phyloP scores from a whole-genome alignment of 2,888 invertebrate genomes.

The Nezara viridula region DNA sequence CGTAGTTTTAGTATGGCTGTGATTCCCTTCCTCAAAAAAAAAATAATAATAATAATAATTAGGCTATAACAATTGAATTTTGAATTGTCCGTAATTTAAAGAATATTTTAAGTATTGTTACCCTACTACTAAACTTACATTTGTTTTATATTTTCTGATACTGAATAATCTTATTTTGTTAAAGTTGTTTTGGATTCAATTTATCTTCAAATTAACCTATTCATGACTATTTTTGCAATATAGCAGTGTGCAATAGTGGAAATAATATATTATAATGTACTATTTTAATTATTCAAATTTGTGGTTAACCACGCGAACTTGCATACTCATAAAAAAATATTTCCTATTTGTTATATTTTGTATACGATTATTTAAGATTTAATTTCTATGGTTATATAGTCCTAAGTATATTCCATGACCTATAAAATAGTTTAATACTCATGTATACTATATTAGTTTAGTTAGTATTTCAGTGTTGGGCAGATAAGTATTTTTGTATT shows the following conservation, averaged over 20 bases:
- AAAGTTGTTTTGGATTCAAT: background rate
- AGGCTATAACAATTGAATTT: background rate
- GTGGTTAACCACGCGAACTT: background rate
- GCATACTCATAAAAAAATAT: background rate
- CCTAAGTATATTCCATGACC: slow-evolving; percentile 35
- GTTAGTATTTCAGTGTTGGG: slow-evolving; percentile 17
- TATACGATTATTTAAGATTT: slow-evolving; percentile 30
- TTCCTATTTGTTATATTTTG: background rate
- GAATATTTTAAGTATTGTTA: background rate
- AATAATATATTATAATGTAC: background rate
- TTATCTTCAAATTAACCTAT: background rate
- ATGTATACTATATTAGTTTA: slow-evolving; percentile 31
- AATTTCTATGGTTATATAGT: background rate
- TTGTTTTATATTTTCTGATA: background rate
- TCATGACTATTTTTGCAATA: background rate
- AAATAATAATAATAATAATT: background rate
- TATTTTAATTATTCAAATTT: background rate
- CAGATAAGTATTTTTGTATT: slow-evolving; percentile 43
- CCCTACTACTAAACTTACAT: background rate
- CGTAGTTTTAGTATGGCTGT: slow-evolving; percentile 40
- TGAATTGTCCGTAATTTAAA: background rate
- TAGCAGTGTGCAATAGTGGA: background rate
- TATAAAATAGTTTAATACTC: background rate
- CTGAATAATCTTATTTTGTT: background rate
- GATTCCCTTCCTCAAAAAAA: slow-evolving; percentile 3